phyloP scores from a whole-genome alignment of 37 sponge, comb jelly and placozoan genomes.

The Beroe forskalii region DNA sequence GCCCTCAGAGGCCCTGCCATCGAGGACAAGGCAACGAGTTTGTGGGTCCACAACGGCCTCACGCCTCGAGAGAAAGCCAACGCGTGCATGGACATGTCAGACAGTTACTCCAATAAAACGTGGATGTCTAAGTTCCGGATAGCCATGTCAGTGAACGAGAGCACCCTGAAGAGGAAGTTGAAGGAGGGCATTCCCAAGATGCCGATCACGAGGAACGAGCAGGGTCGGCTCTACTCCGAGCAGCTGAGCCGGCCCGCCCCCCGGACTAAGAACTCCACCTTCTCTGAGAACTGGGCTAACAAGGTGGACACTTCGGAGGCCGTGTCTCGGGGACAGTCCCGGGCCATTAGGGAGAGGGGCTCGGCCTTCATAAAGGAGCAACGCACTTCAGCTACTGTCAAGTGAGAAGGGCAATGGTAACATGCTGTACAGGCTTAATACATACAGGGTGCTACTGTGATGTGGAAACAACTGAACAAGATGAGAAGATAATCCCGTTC shows the following conservation, averaged over 20 bases:
- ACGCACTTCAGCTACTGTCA: background rate
- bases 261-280: background rate
- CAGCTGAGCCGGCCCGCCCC: background rate
- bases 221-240: background rate
- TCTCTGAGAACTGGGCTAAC: conserved; percentile 20
- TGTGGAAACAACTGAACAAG: no score
- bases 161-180: conserved; percentile 57
- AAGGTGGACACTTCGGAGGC: conserved; percentile 7
- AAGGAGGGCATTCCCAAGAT: conserved; percentile 14
- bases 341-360: conserved; percentile 16
- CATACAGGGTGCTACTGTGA: no score
- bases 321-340: conserved; percentile 2
- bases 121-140: conserved; percentile 62
- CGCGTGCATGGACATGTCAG: conserved; percentile 50
- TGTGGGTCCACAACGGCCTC: conserved; percentile 61
- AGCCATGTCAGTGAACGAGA: conserved; percentile 61
- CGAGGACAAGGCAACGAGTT: conserved; percentile 16
- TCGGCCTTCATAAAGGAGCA: background rate
- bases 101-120: conserved; percentile 24
- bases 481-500: no score
- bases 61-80: conserved; percentile 29
- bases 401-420: no score
- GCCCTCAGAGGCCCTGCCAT: background rate
- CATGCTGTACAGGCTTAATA: no score
- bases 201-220: conserved; percentile 37